Evolutionary conservation across 2,113 vertebrate species (phyloP).

Genomic region (Oreotrochilus melanogaster): DNA sequence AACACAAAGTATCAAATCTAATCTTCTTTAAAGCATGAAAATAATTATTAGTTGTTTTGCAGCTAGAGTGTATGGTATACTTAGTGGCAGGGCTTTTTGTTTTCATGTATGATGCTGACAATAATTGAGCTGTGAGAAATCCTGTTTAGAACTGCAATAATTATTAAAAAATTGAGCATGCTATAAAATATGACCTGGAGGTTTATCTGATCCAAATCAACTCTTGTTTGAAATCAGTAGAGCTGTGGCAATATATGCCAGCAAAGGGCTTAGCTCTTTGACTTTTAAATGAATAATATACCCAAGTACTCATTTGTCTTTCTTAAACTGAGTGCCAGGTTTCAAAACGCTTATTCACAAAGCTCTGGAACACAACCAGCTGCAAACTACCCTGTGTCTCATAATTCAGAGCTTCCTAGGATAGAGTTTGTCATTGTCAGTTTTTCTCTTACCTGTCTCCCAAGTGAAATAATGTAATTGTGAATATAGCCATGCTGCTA

Average conservation of each 20-base stretch:
- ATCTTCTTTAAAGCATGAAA: not conserved
- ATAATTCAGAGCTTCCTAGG: not conserved
- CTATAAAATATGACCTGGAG: constrained; percentile 29
- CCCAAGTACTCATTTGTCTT: constrained; percentile 13
- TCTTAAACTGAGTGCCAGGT: not conserved
- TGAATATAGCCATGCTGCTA: not conserved
- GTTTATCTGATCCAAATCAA: constrained; percentile 29
- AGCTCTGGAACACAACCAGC: not conserved
- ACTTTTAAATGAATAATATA: constrained; percentile 26
- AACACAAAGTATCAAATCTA: not conserved
- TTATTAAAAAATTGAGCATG: constrained; percentile 31
- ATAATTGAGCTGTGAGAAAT: constrained; percentile 28
- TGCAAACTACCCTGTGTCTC: not conserved
- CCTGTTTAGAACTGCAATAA: not conserved
- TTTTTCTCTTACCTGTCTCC: not conserved
- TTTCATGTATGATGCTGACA: not conserved
- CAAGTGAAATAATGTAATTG: not conserved
- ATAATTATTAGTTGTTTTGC: not conserved
- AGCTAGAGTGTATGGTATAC: not conserved
- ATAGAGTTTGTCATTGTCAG: not conserved
- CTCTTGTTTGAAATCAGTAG: constrained; percentile 42
- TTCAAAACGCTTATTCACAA: constrained; percentile 23
- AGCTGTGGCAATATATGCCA: constrained; percentile 16
- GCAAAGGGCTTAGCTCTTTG: constrained; percentile 15
- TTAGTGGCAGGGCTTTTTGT: not conserved